Percentiles rank a stretch among this genome's conserved stretches.
Evolutionary conservation across 2,113 vertebrate species (phyloP).

Genomic region (Rhynchomys soricoides): DNA sequence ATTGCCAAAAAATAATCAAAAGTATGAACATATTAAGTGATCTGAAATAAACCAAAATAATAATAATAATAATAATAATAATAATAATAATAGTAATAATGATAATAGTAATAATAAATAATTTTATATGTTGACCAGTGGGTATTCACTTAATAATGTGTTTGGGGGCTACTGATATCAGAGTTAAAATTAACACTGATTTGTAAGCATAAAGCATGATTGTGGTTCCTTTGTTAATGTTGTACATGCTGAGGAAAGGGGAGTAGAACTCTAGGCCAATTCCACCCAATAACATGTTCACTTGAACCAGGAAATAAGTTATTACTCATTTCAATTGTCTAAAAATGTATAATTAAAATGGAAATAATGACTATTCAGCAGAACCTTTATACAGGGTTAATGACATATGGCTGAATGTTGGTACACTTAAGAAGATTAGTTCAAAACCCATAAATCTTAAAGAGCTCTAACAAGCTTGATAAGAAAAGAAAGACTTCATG

Average conservation of each 20-base stretch:
- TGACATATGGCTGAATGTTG: too few species aligned
- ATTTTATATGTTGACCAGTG: not conserved
- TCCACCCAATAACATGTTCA: not conserved
- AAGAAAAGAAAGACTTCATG: too few species aligned
- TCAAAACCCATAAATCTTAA: not conserved
- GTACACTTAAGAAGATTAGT: not conserved
- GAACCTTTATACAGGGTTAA: not conserved
- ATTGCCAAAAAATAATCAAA: not conserved
- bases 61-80: too few species aligned
- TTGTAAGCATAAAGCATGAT: not conserved
- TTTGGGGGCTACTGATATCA: not conserved
- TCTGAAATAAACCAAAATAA: too few species aligned
- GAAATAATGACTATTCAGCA: not conserved
- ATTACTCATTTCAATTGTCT: not conserved
- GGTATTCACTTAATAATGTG: not conserved
- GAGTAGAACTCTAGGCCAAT: not conserved
- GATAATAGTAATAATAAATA: not conserved
- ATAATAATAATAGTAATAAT: too few species aligned
- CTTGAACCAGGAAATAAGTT: not conserved
- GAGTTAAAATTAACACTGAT: not conserved
- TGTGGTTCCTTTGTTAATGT: not conserved
- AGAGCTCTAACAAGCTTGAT: not conserved
- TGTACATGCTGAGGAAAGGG: not conserved
- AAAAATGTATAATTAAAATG: not conserved
- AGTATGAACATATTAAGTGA: not conserved